A percentile compares a stretch with the other conserved stretches of the same genome.
Evolutionary conservation across 1,140 invertebrate species (phyloP).

Genomic region (Chionoecetes opilio): DNA sequence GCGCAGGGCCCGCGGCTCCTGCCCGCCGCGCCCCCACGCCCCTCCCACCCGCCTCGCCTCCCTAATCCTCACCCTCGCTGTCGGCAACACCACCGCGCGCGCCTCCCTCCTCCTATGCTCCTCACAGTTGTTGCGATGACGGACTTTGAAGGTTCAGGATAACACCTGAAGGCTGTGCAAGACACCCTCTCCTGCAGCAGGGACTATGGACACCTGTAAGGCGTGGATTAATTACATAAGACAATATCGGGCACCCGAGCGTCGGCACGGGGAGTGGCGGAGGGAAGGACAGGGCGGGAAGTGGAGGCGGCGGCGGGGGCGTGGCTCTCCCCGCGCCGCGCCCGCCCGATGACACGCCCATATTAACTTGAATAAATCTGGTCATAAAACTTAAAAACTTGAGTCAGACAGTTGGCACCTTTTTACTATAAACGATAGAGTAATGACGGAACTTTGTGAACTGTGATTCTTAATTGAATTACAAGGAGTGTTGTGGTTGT

Average conservation of each 20-base stretch:
- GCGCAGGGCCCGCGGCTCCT: slow-evolving; percentile 54
- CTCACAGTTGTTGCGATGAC: not conserved
- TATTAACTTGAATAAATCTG: slow-evolving; percentile 50
- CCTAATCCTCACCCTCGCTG: slow-evolving; percentile 51
- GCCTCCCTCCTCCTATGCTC: slow-evolving; percentile 14
- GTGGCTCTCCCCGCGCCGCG: slow-evolving; percentile 30
- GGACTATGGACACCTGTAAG: not conserved
- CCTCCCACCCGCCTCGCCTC: slow-evolving; percentile 37
- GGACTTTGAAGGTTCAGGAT: not conserved
- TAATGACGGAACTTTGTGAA: slow-evolving; percentile 54
- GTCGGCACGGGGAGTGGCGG: not conserved
- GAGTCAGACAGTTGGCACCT: slow-evolving; percentile 50
- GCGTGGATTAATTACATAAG: slow-evolving; percentile 32
- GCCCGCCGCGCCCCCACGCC: slow-evolving; percentile 47
- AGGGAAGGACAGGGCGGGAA: slow-evolving; percentile 53
- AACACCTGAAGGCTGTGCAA: not conserved
- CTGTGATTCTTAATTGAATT: slow-evolving; percentile 51
- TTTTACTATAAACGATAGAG: slow-evolving; percentile 65
- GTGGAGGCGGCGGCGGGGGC: slow-evolving; percentile 69
- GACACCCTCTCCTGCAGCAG: not conserved
- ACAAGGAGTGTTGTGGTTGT: slow-evolving; percentile 38
- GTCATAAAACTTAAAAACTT: slow-evolving; percentile 62
- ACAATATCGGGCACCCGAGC: slow-evolving; percentile 33
- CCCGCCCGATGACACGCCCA: slow-evolving; percentile 12
- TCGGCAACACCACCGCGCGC: slow-evolving; percentile 66